Base-by-base conservation (phyloP, 2,797 vertebrate species). In the Eidolon dupreanum region DNA sequence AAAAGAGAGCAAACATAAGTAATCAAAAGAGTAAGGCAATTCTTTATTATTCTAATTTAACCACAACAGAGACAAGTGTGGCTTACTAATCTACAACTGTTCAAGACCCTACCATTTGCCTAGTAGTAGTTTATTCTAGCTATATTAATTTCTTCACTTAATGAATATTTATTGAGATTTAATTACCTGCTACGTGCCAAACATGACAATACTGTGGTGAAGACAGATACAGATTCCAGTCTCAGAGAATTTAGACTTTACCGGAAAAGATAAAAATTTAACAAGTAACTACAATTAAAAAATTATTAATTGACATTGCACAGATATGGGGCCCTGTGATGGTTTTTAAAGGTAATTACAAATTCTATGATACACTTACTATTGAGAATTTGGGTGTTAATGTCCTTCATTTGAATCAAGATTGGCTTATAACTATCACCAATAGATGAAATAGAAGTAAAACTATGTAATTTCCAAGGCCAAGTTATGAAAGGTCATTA, bases 31-130 rank as follows among this genome's bases (percentile, higher is more conserved):
- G 3, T 63, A 36, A 81, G 11, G 61, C 6, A 59, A 84, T 84
- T 81, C 15, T 15, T 92, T 77, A 92, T 61, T 92, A 53, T 33
- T 92, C 28, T 71, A 83, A 28, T 89, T 92, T 83, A 92, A 92
- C 2, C 3, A 83, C 38, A 90, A 71, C 85, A 43, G 83, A 87
- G 68, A 74, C 5, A 70, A 87, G 8, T 51, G 22, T 70, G 22
- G 17, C 9, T 89, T 41, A 75, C n/a, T 85, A 36, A 20, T 6
- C 36, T 38, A 49, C 7, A 46, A 38, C 4, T 38, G 78, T 66
- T 51, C 24, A 71, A 70, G 26, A 20, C 12, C 51, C 77, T 49
- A n/a, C 28, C 26, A 79, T 51, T 41, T 63, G 13, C 28, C 49
- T 36, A 41, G 49, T 8, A 55, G 41, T 33, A 28, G 24, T 88